phyloP scores from a whole-genome alignment of 2,888 invertebrate species.

The Noctua janthina region DNA sequence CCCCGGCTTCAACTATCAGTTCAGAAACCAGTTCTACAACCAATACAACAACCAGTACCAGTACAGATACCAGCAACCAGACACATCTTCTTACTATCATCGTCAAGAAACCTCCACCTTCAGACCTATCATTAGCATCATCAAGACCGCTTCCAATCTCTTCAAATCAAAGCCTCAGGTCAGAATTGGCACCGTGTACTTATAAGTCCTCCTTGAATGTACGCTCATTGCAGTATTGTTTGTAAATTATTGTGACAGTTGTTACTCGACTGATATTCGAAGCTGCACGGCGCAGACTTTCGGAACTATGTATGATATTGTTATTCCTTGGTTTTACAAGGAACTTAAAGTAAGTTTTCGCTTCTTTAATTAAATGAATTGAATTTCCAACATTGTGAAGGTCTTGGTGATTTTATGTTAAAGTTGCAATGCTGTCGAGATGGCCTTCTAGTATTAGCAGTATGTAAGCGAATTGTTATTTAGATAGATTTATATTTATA shows the following conservation, averaged over 20 bases:
- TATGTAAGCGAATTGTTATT: conserved; percentile 83
- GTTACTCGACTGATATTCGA: conserved; percentile 89
- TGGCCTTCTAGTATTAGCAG: conserved; percentile 88
- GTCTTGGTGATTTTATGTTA: conserved; percentile 81
- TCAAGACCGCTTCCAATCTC: conserved; percentile 86
- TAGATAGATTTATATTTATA: conserved; percentile 79
- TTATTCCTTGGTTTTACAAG: conserved; percentile 90
- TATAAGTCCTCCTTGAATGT: conserved; percentile 73
- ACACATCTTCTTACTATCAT: conserved; percentile 74
- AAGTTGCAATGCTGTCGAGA: conserved; percentile 82
- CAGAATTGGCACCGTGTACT: conserved; percentile 85
- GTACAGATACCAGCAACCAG: conserved; percentile 74
- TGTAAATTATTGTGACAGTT: conserved; percentile 86
- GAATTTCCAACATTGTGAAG: conserved; percentile 77
- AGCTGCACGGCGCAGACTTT: conserved; percentile 79
- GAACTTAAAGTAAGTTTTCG: conserved; percentile 76
- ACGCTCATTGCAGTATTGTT: conserved; percentile 82
- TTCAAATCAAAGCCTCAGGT: conserved; percentile 86
- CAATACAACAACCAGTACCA: conserved; percentile 79
- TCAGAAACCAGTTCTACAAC: conserved; percentile 81
- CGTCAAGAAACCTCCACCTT: conserved; percentile 82
- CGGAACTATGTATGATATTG: conserved; percentile 86
- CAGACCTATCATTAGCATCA: conserved; percentile 86
- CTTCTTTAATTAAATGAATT: conserved; percentile 72
- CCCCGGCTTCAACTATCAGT: conserved; percentile 84